Conservation (phyloP, 2,797 vertebrate species). For the Phrynocephalus guinanensis region DNA sequence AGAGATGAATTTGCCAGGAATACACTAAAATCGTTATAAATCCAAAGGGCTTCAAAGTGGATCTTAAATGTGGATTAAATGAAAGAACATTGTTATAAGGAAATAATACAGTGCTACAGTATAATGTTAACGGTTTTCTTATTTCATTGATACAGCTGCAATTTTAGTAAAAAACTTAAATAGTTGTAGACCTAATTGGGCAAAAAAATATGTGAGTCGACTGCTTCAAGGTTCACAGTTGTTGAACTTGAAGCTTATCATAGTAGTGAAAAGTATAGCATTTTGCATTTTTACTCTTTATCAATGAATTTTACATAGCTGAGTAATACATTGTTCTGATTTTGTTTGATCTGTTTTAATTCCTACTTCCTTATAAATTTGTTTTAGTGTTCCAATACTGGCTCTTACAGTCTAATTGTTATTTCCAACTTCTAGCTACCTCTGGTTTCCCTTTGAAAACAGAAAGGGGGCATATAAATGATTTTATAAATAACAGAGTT, state of each 20-base stretch:
- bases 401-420: background rate
- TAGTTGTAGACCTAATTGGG: too few species aligned
- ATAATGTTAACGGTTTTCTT: background rate
- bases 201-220: background rate
- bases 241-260: background rate
- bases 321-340: background rate
- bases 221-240: background rate
- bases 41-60: conserved; percentile 25
- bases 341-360: background rate
- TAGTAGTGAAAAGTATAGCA: background rate
- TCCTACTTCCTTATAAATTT: background rate
- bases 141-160: background rate
- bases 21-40: background rate
- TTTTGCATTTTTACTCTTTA: background rate
- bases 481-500: background rate
- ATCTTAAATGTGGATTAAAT: background rate
- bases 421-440: background rate
- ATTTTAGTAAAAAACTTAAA: background rate
- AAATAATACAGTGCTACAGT: conserved; percentile 14
- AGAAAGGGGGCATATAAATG: background rate
- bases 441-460: background rate
- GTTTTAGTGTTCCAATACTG: background rate
- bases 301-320: background rate
- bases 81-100: background rate
- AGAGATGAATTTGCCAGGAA: conserved; percentile 14